Conservation (phyloP, 2,113 vertebrate species). For the Oceanites oceanicus region DNA sequence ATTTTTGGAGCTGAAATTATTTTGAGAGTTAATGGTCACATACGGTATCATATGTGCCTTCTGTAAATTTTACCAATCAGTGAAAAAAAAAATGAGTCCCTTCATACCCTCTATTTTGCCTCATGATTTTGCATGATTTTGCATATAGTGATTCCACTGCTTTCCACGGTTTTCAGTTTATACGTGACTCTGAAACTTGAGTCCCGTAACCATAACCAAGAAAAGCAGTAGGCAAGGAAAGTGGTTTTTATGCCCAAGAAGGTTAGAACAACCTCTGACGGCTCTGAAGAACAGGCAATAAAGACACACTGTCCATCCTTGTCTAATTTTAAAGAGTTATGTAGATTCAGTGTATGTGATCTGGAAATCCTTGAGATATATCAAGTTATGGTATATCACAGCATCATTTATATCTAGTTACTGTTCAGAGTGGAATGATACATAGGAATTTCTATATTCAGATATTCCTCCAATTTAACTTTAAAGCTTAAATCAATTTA, state of each 20-base stretch:
- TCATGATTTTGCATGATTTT: neutral
- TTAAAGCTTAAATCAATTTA: conserved; percentile 62
- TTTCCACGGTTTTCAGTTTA: neutral
- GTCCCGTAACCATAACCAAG: neutral
- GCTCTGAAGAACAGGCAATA: neutral
- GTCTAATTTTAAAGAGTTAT: neutral
- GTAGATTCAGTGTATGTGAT: neutral
- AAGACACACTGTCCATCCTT: neutral
- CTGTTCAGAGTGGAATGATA: neutral
- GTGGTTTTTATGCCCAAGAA: neutral
- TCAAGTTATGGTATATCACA: neutral
- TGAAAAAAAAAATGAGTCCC: neutral
- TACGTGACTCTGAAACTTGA: neutral
- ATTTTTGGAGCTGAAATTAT: neutral
- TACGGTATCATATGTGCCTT: accelerated
- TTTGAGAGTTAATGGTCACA: neutral
- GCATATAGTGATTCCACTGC: neutral
- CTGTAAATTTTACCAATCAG: neutral
- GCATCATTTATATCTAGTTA: neutral
- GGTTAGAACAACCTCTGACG: neutral
- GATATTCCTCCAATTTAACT: conserved; percentile 34
- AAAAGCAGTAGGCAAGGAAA: neutral
- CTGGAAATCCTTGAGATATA: neutral
- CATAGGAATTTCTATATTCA: neutral
- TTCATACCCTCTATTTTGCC: neutral